Percentiles rank a stretch among this genome's conserved stretches.
These are phyloP conservation scores for Salvelinus alpinus DNA, from an alignment of 2,113 vertebrate genomes.

Conservation along the genomic window DNA sequence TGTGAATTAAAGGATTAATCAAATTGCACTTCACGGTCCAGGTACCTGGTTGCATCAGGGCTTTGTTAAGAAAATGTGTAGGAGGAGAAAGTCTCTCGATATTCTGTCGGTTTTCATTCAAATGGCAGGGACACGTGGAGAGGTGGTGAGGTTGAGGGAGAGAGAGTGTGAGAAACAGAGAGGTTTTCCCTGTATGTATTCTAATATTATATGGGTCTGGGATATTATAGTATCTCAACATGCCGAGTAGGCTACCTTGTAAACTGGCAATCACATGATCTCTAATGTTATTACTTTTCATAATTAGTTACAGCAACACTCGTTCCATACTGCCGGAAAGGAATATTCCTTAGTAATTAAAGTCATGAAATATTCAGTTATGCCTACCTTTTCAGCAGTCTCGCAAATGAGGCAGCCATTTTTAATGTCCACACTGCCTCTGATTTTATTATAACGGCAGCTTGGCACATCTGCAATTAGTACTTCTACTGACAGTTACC, in stretches of 20 bases:
- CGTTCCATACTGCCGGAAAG: slow-evolving; percentile 93
- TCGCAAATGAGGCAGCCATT: slow-evolving; percentile 96
- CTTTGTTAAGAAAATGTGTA: slow-evolving; percentile 20
- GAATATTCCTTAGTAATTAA: slow-evolving; percentile 99
- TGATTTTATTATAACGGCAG: slow-evolving; percentile 98
- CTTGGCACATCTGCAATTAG: slow-evolving; percentile 98
- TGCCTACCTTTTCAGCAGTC: slow-evolving; percentile 96
- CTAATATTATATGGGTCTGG: slow-evolving; percentile 38
- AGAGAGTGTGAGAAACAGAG: not conserved
- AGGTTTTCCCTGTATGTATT: slow-evolving; percentile 38
- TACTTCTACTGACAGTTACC: slow-evolving; percentile 91
- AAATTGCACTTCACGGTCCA: slow-evolving; percentile 22
- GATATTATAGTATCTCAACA: slow-evolving; percentile 54
- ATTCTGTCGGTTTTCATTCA: slow-evolving; percentile 16
- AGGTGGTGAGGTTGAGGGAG: not conserved
- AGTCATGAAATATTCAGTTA: slow-evolving; percentile 99
- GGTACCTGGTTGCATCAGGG: slow-evolving; percentile 7
- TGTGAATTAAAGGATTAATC: slow-evolving; percentile 33
- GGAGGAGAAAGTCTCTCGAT: slow-evolving; percentile 18
- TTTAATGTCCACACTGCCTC: slow-evolving; percentile 94
- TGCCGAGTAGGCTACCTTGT: slow-evolving; percentile 64
- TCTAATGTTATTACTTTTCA: slow-evolving; percentile 94
- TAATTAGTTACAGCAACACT: slow-evolving; percentile 98
- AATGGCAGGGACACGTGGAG: slow-evolving; percentile 21
- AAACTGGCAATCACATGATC: slow-evolving; percentile 88